Base-by-base conservation (phyloP, 2,888 invertebrate species). In the Drosophila demipolita region DNA sequence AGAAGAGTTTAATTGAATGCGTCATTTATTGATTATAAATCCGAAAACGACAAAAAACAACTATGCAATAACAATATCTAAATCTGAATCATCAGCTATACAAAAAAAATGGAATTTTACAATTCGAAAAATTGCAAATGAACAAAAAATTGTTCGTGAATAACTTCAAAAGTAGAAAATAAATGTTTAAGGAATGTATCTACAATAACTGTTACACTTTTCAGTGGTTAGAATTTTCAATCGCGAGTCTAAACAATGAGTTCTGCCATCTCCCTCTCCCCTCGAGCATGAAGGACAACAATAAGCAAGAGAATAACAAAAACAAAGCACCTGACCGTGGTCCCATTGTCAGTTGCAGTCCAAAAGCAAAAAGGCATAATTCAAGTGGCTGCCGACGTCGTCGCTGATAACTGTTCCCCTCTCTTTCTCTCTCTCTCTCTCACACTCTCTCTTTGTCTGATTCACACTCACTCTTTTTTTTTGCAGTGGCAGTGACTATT, bases 11-110 rank as follows among this genome's bases (percentile, higher is more conserved):
- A 26, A 23, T 3, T 15, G 12, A 48, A 50, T 53, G 52, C 60
- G 45, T 58, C 58, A 68, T 49, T 62, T 64, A 55, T 52, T 50
- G 53, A 67, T 52, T 50, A 45, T 9, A 32, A 74, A 20, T 50
- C 20, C 45, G 52, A 48, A 63, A 74, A 53, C 45, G n/a, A 57
- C 23, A 57, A 49, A 23, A 49, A 55, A 38, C 23, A 29, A 49
- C 36, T 42, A 36, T 45, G 45, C 32, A 26, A 38, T 45, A 36
- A 38, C 35, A 62, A 20, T 20, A 9, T 55, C 7, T n/a, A 48
- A 53, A 77, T 45, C 52, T 73, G 73, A 76, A 65, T 78, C 76
- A 76, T 62, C 42, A 11, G 48, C 26, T 9, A 5, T 5, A 17
- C 20, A 50, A 33, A 12, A 40, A 20, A 33, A 55, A 55, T 33